Evolutionary conservation across 1,140 invertebrate species (phyloP), one percentile per base, ranked within the genome.

Genomic region (Lasaia peninsularis): DNA sequence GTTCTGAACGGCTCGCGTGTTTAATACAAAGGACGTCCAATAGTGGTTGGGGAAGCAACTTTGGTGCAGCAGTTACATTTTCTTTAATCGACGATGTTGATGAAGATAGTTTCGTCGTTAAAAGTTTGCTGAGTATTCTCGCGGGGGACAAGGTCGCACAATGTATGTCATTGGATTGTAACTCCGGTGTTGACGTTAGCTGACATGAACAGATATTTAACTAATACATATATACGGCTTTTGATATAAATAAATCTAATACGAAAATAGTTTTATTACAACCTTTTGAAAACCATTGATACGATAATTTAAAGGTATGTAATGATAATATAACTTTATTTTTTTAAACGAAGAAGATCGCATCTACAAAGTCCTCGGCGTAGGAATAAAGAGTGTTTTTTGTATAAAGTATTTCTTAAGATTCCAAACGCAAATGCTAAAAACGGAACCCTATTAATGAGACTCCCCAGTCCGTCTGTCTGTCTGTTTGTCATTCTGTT

Each of bases 161-260:
- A 75, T 88, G 86, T 74, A 86, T 88, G 81, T 79, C 80, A 72
- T 56, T 88, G 59, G 82, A 86, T 51, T 88, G 86, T 70, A 80
- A 72, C 75, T 77, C 80, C 57, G 86, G 83, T 50, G 69, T 77
- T 54, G 75, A 83, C 66, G 78, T 86, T 65, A 82, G 79, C 78
- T 86, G 78, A 86, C 71, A 68, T 56, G 12, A 16, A 4, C 14
- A n/a, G 9, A 18, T 44, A 14, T 44, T 28, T 40, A 55, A 40
- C 40, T 55, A 55, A 35, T 55, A 12, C 31, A 21, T 3, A 31
- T n/a, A 6, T 44, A 24, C 40, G 21, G 16, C 35, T 54, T 55
- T 40, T 37, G n/a, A 21, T 14, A 44, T 16, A 18, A 44, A 44
- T 20, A 20, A 20, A n/a, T 48, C 11, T 21, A 20, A 20, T 3